Evolutionary conservation across 2,888 invertebrate species (phyloP).

Genomic region (Melanchra persicariae): DNA sequence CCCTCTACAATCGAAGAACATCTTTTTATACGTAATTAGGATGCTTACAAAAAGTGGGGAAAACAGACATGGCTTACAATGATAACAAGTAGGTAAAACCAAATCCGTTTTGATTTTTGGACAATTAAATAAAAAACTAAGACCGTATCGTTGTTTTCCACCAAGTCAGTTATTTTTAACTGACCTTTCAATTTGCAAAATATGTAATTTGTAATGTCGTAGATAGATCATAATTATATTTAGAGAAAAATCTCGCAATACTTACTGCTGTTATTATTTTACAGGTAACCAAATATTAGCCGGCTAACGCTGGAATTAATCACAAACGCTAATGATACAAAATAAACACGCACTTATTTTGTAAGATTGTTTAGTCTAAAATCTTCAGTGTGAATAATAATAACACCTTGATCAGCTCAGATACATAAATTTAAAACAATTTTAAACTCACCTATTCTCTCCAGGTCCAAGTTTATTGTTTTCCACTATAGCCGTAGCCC

Average conservation of each 20-base stretch:
- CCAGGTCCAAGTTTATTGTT: slow-evolving; percentile 91
- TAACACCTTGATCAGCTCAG: no score
- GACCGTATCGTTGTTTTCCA: no score
- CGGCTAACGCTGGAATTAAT: neutral
- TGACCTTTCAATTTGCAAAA: slow-evolving; percentile 2
- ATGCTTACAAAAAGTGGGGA: slow-evolving; percentile 34
- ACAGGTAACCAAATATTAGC: neutral
- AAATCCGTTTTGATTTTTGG: slow-evolving; percentile 13
- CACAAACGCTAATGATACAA: no score
- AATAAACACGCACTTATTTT: neutral
- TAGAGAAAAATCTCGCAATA: neutral
- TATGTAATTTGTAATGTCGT: neutral
- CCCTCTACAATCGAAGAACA: neutral
- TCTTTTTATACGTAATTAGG: slow-evolving; percentile 10
- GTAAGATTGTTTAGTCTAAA: no score
- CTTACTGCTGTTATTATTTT: neutral
- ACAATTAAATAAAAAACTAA: slow-evolving; percentile 4
- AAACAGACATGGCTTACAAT: slow-evolving; percentile 12
- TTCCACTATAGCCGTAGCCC: slow-evolving; percentile 91
- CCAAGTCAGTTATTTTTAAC: neutral
- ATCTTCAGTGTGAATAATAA: no score
- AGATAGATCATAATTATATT: neutral
- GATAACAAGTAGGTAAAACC: slow-evolving; percentile 8
- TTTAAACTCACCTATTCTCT: slow-evolving; percentile 90
- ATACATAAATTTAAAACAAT: slow-evolving; percentile 14